Conservation (phyloP, 2,797 vertebrate species). For the Poecilia picta region DNA sequence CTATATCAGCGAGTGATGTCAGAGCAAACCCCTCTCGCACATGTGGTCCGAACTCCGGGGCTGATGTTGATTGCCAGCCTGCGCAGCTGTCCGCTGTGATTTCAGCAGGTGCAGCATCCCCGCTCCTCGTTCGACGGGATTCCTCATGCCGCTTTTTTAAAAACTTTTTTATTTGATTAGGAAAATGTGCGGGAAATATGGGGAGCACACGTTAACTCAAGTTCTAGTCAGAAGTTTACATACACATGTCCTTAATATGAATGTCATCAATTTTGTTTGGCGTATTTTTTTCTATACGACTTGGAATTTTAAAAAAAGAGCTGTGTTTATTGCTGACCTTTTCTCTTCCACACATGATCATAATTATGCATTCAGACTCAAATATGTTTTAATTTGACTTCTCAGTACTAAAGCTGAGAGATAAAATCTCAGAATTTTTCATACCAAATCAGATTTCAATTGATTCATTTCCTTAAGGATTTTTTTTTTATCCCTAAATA, state of each 20-base stretch:
- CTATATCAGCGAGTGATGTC: slow-evolving; percentile 64
- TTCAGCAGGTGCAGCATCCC: slow-evolving; percentile 18
- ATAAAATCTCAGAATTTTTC: no score
- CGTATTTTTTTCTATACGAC: not conserved
- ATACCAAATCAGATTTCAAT: no score
- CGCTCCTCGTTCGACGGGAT: not conserved
- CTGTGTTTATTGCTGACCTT: not conserved
- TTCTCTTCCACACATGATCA: not conserved
- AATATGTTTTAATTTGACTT: not conserved
- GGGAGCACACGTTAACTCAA: not conserved
- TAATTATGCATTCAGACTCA: not conserved
- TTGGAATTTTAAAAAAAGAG: not conserved
- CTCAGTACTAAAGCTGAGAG: not conserved
- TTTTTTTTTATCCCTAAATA: no score
- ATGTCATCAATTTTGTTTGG: not conserved
- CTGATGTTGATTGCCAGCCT: slow-evolving; percentile 38
- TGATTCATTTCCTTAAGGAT: no score
- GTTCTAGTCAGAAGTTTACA: not conserved
- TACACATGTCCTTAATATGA: not conserved
- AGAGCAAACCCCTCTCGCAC: slow-evolving; percentile 38
- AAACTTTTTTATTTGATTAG: not conserved
- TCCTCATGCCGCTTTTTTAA: not conserved
- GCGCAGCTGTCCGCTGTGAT: slow-evolving; percentile 38
- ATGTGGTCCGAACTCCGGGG: slow-evolving; percentile 36
- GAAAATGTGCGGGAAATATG: not conserved